Conservation (phyloP, 1,140 invertebrate genomes). For the Mercenaria mercenaria region DNA sequence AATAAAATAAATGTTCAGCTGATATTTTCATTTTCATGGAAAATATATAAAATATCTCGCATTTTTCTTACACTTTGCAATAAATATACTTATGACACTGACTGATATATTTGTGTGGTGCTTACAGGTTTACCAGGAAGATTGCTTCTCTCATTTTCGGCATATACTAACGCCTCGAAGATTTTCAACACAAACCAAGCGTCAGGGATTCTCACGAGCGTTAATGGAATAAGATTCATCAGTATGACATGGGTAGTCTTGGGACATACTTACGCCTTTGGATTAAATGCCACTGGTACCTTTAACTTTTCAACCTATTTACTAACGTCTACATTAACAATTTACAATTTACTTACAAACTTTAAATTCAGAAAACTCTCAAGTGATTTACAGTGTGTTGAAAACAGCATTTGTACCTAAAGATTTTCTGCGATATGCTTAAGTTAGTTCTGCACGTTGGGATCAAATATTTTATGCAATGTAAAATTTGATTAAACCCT, state of each 20-base stretch:
- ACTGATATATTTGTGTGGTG: too few relatives aligned
- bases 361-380: background rate
- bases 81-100: too few relatives aligned
- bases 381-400: background rate
- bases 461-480: too few relatives aligned
- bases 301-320: background rate
- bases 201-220: conserved; percentile 68
- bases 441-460: too few relatives aligned
- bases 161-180: conserved; percentile 77
- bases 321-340: background rate
- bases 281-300: conserved; percentile 85
- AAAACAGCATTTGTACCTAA: background rate
- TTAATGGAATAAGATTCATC: conserved; percentile 88
- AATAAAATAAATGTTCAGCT: too few relatives aligned
- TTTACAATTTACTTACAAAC: too few relatives aligned
- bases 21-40: too few relatives aligned
- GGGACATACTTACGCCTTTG: conserved; percentile 90
- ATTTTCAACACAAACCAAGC: conserved; percentile 75
- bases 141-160: conserved; percentile 77
- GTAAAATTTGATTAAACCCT: too few relatives aligned
- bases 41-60: too few relatives aligned
- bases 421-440: too few relatives aligned
- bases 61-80: too few relatives aligned
- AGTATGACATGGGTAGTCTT: conserved; percentile 98
- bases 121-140: conserved; percentile 69